Evolutionary conservation across 37 sponge, comb jelly and placozoan genomes (phyloP), one percentile per base, ranked within the genome.

Genomic region (Lycopodina hypogea): DNA sequence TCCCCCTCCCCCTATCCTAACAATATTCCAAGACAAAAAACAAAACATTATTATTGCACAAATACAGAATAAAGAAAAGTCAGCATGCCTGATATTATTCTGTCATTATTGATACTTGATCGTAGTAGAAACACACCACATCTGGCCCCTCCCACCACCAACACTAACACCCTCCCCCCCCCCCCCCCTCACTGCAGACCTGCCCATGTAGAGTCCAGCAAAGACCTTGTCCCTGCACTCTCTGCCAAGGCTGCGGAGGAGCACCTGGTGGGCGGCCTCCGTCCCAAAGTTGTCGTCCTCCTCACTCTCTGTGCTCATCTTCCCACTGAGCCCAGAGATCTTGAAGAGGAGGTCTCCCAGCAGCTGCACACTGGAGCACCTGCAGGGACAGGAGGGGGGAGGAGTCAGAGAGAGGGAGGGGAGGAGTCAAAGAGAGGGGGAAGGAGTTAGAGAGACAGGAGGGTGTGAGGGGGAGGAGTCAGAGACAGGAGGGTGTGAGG

Each of bases 251-350:
- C 63, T 71, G 29, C 56, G 51, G 24, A 94, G 75, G 50, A 99
- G 79, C 7, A 89, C 77, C 73, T 70, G 76, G 63, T 68, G 74
- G 18, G 93, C 88, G 23, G 89, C 85, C 71, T 96, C 97, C 21
- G 94, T 99, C 23, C 96, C 99, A 81, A 99, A 95, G 86, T 94
- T 94, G 65, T 97, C 97, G 65, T 99, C 99, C 35, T 99, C 96
- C 18, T 83, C 94, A 26, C 90, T 90, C 74, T 88, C 96, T 29
- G 99, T 96, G 64, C 86, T 87, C 99, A 96, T 96, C 81, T 99
- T 99, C 12, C 99, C 99, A 57, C 93, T 82, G 68, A 96, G 86
- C 23, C 99, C 99, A 57, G 90, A 87, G 23, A 99, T 76, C 60
- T 85, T 83, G 86, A 88, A 99, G 38, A 99, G 89, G 8, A 99